Base-by-base conservation (phyloP, 2,113 vertebrate genomes). In the Bothrops jararaca region DNA sequence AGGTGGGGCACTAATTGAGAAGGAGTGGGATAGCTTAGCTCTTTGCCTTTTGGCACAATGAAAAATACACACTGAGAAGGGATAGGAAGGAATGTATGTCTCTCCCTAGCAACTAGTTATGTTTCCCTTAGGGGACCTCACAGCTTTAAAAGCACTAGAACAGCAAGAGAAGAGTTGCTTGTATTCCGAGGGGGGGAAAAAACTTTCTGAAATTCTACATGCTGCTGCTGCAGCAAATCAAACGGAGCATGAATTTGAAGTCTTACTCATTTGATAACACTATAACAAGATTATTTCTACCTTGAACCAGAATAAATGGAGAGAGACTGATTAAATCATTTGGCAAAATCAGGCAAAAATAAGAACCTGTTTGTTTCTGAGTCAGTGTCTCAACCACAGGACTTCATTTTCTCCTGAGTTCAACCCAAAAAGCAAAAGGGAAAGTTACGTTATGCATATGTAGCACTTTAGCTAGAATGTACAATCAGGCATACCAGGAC, bases 51-150 rank as follows among this genome's bases (percentile, higher is more conserved):
- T 92, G 92, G 88, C 56, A 90, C 92, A 92, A 90, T 86, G 88
- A 86, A 90, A 92, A 90, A 60, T 89, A 89, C 92, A 90, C 88
- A 90, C 88, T 86, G 92, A 42, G 74, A 60, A 90, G 80, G 74
- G 74, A 90, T 86, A 92, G 88, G 86, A 92, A 92, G 45, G 88
- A 92, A 90, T 92, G 92, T 92, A 89, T 58, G 92, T 92, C 88
- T 92, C 69, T 89, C 74, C 69, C 53, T 92, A 89, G 92, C 92
- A 92, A 86, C 92, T 86, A 86, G 88, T 92, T 90, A 86, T 85
- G 92, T 90, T 92, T 89, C 88, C 92, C 92, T 90, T 92, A 86
- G 74, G 92, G 92, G 92, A 92, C 92, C 92, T 92, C 92, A 92
- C 69, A 60, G 88, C 90, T 92, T 92, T 45, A 90, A 92, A 90